These are phyloP conservation scores for Poeciliopsis paucimaculata DNA, from an alignment of 2,797 vertebrate species.

Conservation along the genomic window DNA sequence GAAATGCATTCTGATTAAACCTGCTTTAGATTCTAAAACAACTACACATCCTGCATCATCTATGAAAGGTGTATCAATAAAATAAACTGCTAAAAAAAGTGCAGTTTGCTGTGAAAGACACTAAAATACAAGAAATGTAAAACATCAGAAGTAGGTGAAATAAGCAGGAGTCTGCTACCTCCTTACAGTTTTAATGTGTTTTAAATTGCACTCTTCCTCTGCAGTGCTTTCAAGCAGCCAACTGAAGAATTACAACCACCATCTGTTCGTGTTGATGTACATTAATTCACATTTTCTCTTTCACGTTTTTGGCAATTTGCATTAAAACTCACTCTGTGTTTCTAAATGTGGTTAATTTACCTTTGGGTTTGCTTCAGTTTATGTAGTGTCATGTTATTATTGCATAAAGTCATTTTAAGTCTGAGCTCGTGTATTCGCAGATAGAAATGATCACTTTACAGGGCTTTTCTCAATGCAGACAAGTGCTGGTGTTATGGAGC, in stretches of 20 bases:
- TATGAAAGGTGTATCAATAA: background rate
- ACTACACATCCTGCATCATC: background rate
- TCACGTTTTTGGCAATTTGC: background rate
- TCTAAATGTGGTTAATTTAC: background rate
- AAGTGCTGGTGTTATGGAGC: background rate
- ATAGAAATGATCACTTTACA: background rate
- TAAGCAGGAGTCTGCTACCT: background rate
- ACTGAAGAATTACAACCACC: constrained; percentile 5
- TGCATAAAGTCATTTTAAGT: background rate
- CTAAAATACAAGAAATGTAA: background rate
- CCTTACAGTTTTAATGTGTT: background rate
- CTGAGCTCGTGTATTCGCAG: background rate
- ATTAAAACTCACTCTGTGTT: background rate
- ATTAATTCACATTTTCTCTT: constrained; percentile 10
- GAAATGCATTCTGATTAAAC: background rate
- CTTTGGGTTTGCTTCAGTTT: background rate
- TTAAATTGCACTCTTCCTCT: background rate
- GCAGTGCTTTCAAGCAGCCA: constrained; percentile 1
- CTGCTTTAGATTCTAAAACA: background rate
- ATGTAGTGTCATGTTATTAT: background rate
- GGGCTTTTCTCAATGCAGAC: background rate
- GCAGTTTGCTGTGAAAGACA: background rate
- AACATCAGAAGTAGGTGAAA: background rate
- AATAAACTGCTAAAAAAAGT: background rate
- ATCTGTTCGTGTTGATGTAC: background rate